Evolutionary conservation across 2,797 vertebrate genomes (phyloP).

Genomic region (Hoplostethus mediterraneus): DNA sequence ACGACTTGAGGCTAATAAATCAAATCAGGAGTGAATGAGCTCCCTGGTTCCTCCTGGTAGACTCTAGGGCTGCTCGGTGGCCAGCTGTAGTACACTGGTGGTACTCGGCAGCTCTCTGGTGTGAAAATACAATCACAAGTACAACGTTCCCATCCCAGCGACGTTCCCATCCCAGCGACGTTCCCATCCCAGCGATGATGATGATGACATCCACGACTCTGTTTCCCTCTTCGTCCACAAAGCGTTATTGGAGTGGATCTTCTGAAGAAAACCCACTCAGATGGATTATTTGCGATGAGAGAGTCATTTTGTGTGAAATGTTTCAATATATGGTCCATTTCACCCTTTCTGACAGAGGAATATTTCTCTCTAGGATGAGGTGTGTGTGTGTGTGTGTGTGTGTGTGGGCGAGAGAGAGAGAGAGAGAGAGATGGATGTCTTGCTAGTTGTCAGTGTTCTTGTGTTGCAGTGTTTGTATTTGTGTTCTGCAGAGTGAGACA

Average conservation of each 20-base stretch:
- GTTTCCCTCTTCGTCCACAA: slow-evolving; percentile 20
- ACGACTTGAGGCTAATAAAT: too few species aligned
- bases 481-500: slow-evolving; percentile 31
- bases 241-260: slow-evolving; percentile 35
- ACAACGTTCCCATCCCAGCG: too few species aligned
- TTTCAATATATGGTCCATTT: slow-evolving; percentile 37
- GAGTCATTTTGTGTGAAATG: slow-evolving; percentile 55
- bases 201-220: neutral
- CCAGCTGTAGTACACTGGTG: slow-evolving; percentile 27
- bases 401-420: neutral
- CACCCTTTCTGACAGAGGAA: slow-evolving; percentile 18
- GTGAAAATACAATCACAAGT: neutral
- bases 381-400: neutral
- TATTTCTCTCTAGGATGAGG: slow-evolving; percentile 13
- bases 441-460: neutral
- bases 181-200: too few species aligned
- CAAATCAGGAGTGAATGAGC: too few species aligned
- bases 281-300: slow-evolving; percentile 40
- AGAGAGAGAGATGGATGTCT: neutral
- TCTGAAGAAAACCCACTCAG: slow-evolving; percentile 35
- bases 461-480: slow-evolving; percentile 7
- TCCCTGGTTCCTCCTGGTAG: slow-evolving; percentile 24
- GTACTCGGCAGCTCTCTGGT: slow-evolving; percentile 10
- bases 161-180: too few species aligned
- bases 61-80: neutral